These are phyloP conservation scores for Dasyurus viverrinus DNA, from an alignment of 2,113 vertebrate genomes.

Conservation along the genomic window DNA sequence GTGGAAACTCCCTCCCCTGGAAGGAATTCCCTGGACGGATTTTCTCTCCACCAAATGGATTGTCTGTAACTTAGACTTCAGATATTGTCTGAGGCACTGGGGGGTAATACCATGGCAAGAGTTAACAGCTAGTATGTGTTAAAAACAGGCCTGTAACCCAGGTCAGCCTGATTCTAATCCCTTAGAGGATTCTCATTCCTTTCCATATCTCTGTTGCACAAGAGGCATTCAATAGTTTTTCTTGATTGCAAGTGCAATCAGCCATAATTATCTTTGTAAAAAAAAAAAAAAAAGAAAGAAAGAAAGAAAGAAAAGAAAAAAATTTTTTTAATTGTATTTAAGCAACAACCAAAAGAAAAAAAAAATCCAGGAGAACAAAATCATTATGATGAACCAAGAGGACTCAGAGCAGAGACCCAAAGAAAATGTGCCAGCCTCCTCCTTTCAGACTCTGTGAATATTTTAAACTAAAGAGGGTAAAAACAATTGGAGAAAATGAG, in stretches of 20 bases:
- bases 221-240: conserved; percentile 42
- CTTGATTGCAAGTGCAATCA: conserved; percentile 48
- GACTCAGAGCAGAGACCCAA: background rate
- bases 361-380: background rate
- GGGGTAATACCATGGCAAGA: background rate
- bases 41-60: background rate
- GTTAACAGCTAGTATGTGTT: background rate
- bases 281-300: conserved; percentile 19
- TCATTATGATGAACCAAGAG: conserved; percentile 3
- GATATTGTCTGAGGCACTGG: background rate
- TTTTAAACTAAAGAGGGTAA: conserved; percentile 32
- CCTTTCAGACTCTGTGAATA: conserved; percentile 17
- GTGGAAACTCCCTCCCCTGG: background rate
- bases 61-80: background rate
- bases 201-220: conserved; percentile 22
- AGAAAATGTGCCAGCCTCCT: conserved; percentile 11
- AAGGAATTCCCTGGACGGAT: background rate
- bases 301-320: background rate
- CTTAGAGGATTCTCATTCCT: background rate
- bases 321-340: conserved; percentile 1
- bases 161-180: background rate
- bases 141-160: background rate
- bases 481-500: conserved; percentile 51
- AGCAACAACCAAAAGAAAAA: background rate
- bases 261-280: conserved; percentile 33